A percentile compares a stretch with the other conserved stretches of the same genome.
These are phyloP conservation scores for Chamaedrilus cognettii DNA, from an alignment of 2,888 invertebrate species.

Conservation along the genomic window DNA sequence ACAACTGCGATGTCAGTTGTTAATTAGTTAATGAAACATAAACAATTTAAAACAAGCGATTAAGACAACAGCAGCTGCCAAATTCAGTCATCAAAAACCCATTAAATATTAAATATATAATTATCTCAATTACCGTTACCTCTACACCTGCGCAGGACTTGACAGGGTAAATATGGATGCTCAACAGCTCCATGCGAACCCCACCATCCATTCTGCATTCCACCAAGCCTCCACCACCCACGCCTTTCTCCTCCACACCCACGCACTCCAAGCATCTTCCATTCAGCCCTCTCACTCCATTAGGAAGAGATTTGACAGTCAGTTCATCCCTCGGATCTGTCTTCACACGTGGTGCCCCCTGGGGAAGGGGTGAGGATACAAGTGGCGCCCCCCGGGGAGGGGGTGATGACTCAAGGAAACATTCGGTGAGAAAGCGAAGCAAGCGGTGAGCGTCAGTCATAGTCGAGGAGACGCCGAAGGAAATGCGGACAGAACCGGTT, in stretches of 20 bases:
- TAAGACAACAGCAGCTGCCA: too few species aligned
- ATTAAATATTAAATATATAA: not conserved
- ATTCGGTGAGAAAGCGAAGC: constrained; percentile 73
- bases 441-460: constrained; percentile 72
- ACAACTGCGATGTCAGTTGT: too few species aligned
- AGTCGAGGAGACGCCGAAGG: constrained; percentile 90
- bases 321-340: too few species aligned
- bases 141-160: constrained; percentile 85
- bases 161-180: constrained; percentile 79
- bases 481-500: constrained; percentile 88
- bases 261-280: too few species aligned
- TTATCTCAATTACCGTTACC: constrained; percentile 39
- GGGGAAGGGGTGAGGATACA: not conserved
- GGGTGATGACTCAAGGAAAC: constrained; percentile 64
- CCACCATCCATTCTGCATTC: not conserved
- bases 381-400: too few species aligned
- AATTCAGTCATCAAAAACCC: not conserved
- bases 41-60: too few species aligned
- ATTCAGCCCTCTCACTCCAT: too few species aligned
- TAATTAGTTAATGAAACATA: too few species aligned
- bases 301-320: too few species aligned
- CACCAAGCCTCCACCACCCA: not conserved
- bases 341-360: not conserved
- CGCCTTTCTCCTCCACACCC: not conserved
- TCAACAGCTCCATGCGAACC: constrained; percentile 29